phyloP scores from a whole-genome alignment of 1,140 invertebrate genomes.

The Monochamus saltuarius region DNA sequence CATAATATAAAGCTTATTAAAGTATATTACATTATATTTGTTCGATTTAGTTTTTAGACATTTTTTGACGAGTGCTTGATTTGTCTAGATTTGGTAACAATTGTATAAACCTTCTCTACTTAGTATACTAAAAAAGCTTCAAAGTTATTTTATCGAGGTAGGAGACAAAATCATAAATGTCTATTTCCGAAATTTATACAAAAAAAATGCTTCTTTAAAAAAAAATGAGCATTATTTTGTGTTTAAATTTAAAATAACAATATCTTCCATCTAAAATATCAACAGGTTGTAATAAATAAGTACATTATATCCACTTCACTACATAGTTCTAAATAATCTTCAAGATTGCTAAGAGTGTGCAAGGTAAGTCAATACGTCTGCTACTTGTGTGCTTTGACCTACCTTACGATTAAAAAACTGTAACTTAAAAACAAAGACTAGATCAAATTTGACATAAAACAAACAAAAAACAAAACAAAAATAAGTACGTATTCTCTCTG shows the following conservation, averaged over 20 bases:
- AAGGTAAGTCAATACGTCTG: slow-evolving; percentile 1
- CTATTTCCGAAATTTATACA: slow-evolving; percentile 1
- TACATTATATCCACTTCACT: slow-evolving; percentile 14
- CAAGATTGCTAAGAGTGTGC: slow-evolving; percentile 7
- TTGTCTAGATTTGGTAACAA: slow-evolving; percentile 35
- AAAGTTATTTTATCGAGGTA: slow-evolving; percentile 23
- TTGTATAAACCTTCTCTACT: slow-evolving; percentile 30
- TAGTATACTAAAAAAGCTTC: slow-evolving; percentile 22
- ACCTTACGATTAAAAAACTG: slow-evolving; percentile 8
- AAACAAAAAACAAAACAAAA: slow-evolving; percentile 20
- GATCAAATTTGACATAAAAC: slow-evolving; percentile 10
- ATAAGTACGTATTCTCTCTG: slow-evolving; percentile 19
- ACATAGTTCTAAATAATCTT: slow-evolving; percentile 15
- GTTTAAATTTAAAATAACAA: slow-evolving; percentile 13
- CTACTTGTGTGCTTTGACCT: neutral
- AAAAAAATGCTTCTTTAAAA: slow-evolving; percentile 9
- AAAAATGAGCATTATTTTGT: slow-evolving; percentile 17
- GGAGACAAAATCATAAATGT: slow-evolving; percentile 22
- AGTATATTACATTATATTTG: slow-evolving; percentile 35
- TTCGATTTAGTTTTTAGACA: slow-evolving; percentile 11
- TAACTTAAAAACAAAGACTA: slow-evolving; percentile 18
- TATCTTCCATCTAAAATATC: slow-evolving; percentile 21
- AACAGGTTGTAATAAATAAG: slow-evolving; percentile 30
- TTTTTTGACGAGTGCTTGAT: slow-evolving; percentile 29
- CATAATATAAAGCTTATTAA: slow-evolving; percentile 42